phyloP scores from a whole-genome alignment of 2,888 invertebrate species.

The Graphium colonna region DNA sequence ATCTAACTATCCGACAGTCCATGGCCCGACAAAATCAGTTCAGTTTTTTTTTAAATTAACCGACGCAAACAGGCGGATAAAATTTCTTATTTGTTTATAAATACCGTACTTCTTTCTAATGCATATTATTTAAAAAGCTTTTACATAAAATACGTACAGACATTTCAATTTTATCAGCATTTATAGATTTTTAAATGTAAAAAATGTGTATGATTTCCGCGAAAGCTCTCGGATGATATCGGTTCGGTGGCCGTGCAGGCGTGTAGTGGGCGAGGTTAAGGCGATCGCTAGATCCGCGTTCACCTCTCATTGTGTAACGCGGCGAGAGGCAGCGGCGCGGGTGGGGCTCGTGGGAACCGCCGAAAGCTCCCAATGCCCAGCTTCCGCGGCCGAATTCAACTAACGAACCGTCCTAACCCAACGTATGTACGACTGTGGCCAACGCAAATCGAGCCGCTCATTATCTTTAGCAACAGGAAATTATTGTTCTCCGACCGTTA shows the following conservation, averaged over 20 bases:
- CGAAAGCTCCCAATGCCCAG: slow-evolving; percentile 74
- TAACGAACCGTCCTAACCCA: slow-evolving; percentile 58
- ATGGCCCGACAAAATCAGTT: too few relatives aligned
- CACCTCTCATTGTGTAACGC: slow-evolving; percentile 78
- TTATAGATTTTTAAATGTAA: too few relatives aligned
- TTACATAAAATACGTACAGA: too few relatives aligned
- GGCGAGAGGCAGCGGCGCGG: too few relatives aligned
- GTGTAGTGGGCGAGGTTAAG: slow-evolving; percentile 78
- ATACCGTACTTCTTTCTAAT: too few relatives aligned
- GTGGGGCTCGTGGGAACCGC: slow-evolving; percentile 75
- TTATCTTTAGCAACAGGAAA: slow-evolving; percentile 65
- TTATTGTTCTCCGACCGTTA: too few relatives aligned
- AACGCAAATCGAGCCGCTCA: slow-evolving; percentile 63
- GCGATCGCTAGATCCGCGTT: slow-evolving; percentile 80
- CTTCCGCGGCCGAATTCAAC: slow-evolving; percentile 72
- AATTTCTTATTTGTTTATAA: too few relatives aligned
- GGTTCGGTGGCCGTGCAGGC: slow-evolving; percentile 42
- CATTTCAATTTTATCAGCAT: too few relatives aligned
- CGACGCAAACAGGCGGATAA: too few relatives aligned
- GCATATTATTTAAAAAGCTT: too few relatives aligned
- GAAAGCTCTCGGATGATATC: slow-evolving; percentile 35
- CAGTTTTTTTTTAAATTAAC: too few relatives aligned
- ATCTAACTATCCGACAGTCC: too few relatives aligned
- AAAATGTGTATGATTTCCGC: slow-evolving; percentile 20
- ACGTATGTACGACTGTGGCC: slow-evolving; percentile 42